Conservation (phyloP, 2,113 vertebrate genomes). For the Clinocottus analis region DNA sequence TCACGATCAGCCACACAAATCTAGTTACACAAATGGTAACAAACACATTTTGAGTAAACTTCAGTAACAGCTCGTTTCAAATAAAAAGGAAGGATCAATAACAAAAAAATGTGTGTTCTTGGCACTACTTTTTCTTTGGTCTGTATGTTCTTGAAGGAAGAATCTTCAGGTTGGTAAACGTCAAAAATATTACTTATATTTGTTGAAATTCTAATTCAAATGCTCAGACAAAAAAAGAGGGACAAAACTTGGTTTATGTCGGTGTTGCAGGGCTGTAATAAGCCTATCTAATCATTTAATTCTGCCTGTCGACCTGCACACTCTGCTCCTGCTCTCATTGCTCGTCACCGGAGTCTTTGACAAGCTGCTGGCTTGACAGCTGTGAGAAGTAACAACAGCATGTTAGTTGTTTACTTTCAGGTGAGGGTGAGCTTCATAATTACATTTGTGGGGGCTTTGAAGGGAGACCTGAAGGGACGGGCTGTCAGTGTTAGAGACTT, state of each 20-base stretch:
- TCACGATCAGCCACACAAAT: background rate
- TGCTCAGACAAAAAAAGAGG: background rate
- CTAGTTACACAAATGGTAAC: too few species aligned
- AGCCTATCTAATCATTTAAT: background rate
- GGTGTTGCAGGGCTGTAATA: background rate
- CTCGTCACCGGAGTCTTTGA: too few species aligned
- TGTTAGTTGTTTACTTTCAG: background rate
- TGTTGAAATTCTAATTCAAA: background rate
- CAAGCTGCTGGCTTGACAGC: background rate
- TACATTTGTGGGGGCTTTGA: background rate
- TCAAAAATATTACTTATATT: background rate
- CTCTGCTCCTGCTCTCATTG: too few species aligned
- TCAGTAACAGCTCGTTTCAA: background rate
- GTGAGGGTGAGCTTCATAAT: background rate
- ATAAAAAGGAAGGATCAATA: background rate
- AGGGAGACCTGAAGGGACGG: background rate
- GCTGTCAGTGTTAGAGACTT: too few species aligned
- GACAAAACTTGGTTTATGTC: background rate
- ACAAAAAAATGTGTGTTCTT: background rate
- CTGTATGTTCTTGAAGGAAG: background rate
- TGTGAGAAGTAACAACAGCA: background rate
- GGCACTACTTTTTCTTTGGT: background rate
- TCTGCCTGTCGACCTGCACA: background rate
- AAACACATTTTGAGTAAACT: background rate
- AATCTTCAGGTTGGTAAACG: background rate